Evolutionary conservation across 2,113 vertebrate genomes (phyloP).

Genomic region (Catharus bicknelli): DNA sequence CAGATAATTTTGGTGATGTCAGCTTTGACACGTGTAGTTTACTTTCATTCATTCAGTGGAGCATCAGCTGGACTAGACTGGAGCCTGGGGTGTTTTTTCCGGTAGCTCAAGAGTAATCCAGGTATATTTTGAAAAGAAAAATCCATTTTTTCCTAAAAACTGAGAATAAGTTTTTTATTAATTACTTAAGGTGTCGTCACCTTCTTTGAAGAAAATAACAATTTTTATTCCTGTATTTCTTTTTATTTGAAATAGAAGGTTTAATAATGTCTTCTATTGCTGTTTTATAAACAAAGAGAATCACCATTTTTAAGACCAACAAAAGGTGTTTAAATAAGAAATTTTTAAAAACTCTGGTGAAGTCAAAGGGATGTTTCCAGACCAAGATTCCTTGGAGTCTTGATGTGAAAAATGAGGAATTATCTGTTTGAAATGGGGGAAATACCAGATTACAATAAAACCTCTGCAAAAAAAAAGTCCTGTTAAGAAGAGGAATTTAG

Average conservation of each 20-base stretch:
- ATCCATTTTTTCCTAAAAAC: not conserved
- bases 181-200: not conserved
- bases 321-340: not conserved
- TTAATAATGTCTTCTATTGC: not conserved
- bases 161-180: not conserved
- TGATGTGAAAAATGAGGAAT: not conserved
- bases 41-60: not conserved
- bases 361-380: not conserved
- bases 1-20: not conserved
- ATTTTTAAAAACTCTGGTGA: not conserved
- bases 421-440: not conserved
- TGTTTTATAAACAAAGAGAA: not conserved
- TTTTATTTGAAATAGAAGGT: not conserved
- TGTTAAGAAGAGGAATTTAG: not conserved
- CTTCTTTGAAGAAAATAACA: not conserved
- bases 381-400: not conserved
- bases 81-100: not conserved
- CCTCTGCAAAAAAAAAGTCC: not conserved
- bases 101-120: not conserved
- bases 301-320: not conserved
- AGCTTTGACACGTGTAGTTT: not conserved
- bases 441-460: not conserved
- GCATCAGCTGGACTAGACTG: not conserved
- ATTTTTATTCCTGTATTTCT: not conserved
- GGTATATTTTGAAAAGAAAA: not conserved